phyloP scores from a whole-genome alignment of 2,797 vertebrate genomes.

The Agapornis canus region DNA sequence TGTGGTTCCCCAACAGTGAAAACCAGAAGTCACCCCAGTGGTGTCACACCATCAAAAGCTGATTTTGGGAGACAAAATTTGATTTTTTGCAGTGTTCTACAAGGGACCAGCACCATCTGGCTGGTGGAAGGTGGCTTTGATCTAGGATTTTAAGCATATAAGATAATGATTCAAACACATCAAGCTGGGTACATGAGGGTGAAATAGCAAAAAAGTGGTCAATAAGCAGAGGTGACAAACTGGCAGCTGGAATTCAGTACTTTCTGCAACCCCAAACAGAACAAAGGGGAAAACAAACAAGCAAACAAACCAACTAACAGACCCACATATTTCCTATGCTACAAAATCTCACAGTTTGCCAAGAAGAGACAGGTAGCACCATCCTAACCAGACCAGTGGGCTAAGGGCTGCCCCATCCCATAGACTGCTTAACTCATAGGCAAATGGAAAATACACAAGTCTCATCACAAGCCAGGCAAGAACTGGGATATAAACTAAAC shows the following conservation, averaged over 20 bases:
- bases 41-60: neutral
- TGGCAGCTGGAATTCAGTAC: neutral
- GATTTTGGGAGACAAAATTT: neutral
- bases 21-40: neutral
- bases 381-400: fast-evolving
- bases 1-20: neutral
- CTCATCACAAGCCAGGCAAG: neutral
- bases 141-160: neutral
- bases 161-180: fast-evolving
- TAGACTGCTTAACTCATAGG: neutral
- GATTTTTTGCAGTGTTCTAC: neutral
- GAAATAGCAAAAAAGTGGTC: neutral
- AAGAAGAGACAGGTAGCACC: fast-evolving
- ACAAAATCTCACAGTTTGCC: neutral
- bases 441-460: fast-evolving
- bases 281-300: neutral
- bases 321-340: fast-evolving
- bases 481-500: neutral
- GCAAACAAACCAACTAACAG: neutral
- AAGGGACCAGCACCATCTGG: neutral
- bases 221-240: neutral
- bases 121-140: neutral
- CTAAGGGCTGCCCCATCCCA: neutral
- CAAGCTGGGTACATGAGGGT: fast-evolving
- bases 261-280: neutral